Percentiles rank a stretch among this genome's conserved stretches.
phyloP scores from a whole-genome alignment of 2,113 vertebrate species.

The Asarcornis scutulata region DNA sequence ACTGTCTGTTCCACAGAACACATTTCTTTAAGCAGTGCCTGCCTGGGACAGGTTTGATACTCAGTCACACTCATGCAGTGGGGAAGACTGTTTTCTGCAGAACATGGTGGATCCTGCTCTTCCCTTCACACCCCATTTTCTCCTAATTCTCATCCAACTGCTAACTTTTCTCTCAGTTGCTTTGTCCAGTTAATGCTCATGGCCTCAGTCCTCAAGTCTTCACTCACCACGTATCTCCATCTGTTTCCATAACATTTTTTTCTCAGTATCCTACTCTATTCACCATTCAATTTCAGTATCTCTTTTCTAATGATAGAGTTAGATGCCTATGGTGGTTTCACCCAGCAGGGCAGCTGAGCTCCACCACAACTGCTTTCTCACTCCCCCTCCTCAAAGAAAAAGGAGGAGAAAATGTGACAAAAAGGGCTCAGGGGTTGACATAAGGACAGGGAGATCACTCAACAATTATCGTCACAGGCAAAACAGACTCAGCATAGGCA shows the following conservation, averaged over 20 bases:
- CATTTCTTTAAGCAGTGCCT: neutral
- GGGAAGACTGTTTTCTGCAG: neutral
- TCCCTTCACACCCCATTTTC: neutral
- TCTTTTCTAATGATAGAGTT: neutral
- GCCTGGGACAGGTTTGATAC: neutral
- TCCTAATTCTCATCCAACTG: neutral
- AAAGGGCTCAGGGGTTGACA: too few species aligned
- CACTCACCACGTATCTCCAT: neutral
- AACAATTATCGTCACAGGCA: too few species aligned
- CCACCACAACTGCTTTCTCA: too few species aligned
- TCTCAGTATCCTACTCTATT: neutral
- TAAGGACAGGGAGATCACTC: too few species aligned
- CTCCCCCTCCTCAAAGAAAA: too few species aligned
- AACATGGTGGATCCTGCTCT: neutral
- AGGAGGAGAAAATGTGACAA: too few species aligned
- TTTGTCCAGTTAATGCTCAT: neutral
- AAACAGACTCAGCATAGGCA: too few species aligned
- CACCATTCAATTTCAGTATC: neutral
- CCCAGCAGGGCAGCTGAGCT: too few species aligned
- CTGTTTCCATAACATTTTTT: neutral
- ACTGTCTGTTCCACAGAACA: neutral
- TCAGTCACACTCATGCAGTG: fast-evolving
- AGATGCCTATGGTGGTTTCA: neutral
- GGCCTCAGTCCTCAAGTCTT: neutral
- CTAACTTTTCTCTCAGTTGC: neutral